Conservation (phyloP, 2,113 vertebrate genomes). For the Ameiurus melas region DNA sequence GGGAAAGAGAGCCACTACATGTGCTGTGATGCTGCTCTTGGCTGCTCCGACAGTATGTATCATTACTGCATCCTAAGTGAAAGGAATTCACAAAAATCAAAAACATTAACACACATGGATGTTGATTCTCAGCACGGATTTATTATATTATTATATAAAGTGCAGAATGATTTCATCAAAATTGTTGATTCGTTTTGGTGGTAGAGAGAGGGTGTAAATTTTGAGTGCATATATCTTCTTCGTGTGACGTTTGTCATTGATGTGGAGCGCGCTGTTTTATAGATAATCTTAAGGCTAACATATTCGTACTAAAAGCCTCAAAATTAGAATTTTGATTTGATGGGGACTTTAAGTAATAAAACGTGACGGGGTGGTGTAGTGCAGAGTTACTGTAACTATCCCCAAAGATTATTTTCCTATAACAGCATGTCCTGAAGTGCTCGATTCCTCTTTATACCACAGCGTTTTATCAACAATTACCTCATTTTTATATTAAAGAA, state of each 20-base stretch:
- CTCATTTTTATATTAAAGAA: not conserved
- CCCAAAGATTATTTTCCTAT: not conserved
- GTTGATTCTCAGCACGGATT: not conserved
- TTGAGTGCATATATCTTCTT: too few relatives aligned
- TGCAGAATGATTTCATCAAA: too few relatives aligned
- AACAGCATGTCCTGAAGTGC: not conserved
- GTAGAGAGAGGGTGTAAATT: too few relatives aligned
- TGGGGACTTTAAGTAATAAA: not conserved
- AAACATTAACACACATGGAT: not conserved
- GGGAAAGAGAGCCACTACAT: constrained; percentile 86
- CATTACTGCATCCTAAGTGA: not conserved
- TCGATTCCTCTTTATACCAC: not conserved
- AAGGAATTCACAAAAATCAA: not conserved
- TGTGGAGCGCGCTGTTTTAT: too few relatives aligned
- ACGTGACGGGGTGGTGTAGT: not conserved
- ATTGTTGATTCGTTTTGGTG: too few relatives aligned
- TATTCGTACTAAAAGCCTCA: too few relatives aligned
- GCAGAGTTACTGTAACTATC: not conserved
- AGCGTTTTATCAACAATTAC: not conserved
- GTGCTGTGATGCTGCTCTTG: constrained; percentile 86
- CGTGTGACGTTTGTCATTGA: too few relatives aligned
- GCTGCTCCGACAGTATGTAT: constrained; percentile 87
- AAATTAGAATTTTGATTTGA: too few relatives aligned
- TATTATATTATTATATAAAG: not conserved
- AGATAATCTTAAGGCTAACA: too few relatives aligned